Conservation (phyloP, 2,797 vertebrate species). For the Chelonia mydas region DNA sequence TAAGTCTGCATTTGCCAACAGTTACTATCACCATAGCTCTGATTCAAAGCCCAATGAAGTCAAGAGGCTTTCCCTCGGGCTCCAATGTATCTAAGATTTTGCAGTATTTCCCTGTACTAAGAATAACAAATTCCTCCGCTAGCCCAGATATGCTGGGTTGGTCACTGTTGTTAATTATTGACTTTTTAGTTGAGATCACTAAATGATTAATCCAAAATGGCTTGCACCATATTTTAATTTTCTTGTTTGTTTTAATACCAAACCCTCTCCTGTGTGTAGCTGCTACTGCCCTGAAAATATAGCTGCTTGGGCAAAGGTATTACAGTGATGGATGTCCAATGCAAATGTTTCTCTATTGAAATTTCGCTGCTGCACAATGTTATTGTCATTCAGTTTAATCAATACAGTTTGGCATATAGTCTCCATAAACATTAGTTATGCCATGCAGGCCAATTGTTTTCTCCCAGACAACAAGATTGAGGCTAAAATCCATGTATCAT, state of each 20-base stretch:
- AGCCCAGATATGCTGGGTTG: not conserved
- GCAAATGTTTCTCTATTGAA: not conserved
- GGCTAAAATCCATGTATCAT: slow-evolving; percentile 19
- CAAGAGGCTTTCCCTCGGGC: not conserved
- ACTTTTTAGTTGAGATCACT: not conserved
- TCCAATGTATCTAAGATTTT: not conserved
- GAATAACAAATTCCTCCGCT: not conserved
- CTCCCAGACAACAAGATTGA: slow-evolving; percentile 33
- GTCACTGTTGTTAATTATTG: not conserved
- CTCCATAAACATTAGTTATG: slow-evolving; percentile 6
- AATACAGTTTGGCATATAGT: not conserved
- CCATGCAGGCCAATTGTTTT: slow-evolving; percentile 17
- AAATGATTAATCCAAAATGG: not conserved
- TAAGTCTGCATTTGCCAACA: not conserved
- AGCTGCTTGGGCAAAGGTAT: not conserved
- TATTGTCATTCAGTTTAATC: not conserved
- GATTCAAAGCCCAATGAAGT: not conserved
- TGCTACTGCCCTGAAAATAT: not conserved
- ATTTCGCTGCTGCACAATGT: not conserved
- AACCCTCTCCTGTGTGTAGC: not conserved
- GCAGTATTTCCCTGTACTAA: not conserved
- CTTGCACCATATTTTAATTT: not conserved
- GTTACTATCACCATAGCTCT: not conserved
- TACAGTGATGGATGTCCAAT: not conserved
- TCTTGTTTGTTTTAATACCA: not conserved